Evolutionary conservation across 2,888 invertebrate genomes (phyloP).

Genomic region (Macrostomum cliftonense): DNA sequence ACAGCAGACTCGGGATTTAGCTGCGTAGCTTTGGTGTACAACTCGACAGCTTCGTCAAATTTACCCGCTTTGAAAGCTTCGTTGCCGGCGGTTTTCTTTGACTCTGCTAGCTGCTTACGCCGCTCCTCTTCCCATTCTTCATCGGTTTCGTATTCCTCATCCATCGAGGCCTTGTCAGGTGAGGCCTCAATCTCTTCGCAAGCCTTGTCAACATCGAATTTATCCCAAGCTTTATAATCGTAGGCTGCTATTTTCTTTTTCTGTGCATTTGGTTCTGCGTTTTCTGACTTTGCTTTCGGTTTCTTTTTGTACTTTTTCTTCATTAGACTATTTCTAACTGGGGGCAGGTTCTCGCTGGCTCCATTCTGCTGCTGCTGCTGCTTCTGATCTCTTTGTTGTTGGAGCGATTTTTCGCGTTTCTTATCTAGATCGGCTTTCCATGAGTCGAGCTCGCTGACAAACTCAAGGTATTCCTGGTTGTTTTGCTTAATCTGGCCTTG

Average conservation of each 20-base stretch:
- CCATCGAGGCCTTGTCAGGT: background rate
- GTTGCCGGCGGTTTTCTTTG: constrained; percentile 23
- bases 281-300: constrained; percentile 44
- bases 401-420: too few relatives aligned
- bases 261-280: constrained; percentile 28
- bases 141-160: constrained; percentile 26
- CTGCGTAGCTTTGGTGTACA: constrained; percentile 34
- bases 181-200: background rate
- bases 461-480: background rate
- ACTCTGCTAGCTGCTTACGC: background rate
- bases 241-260: constrained; percentile 43
- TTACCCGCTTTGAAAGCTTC: constrained; percentile 31
- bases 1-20: constrained; percentile 43
- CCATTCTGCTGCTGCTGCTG: background rate
- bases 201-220: constrained; percentile 47
- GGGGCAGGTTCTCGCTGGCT: constrained; percentile 20
- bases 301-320: constrained; percentile 27
- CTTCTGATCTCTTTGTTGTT: too few relatives aligned
- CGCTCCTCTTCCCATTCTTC: constrained; percentile 30
- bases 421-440: background rate
- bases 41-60: constrained; percentile 33
- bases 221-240: constrained; percentile 58
- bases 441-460: constrained; percentile 1
- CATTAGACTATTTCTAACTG: constrained; percentile 27
- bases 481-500: background rate